phyloP scores from a whole-genome alignment of 2,888 invertebrate species.

The Drosophila nigricruria region DNA sequence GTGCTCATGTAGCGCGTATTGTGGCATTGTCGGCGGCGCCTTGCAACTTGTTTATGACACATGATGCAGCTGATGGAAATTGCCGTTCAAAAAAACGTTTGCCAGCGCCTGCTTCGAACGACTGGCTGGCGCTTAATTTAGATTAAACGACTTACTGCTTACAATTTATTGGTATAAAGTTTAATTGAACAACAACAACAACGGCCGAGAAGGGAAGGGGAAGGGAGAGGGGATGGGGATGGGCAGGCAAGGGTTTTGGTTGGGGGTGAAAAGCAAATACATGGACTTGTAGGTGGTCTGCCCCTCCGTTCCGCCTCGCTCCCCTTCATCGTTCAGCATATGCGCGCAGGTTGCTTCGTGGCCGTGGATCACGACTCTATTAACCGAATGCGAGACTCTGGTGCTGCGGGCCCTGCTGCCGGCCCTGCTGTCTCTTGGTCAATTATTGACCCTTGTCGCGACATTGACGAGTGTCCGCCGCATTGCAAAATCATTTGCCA shows the following conservation, averaged over 20 bases:
- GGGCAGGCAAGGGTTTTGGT: not conserved
- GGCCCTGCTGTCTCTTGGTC: constrained; percentile 33
- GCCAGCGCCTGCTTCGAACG: constrained; percentile 20
- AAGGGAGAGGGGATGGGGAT: not conserved
- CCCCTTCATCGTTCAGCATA: constrained; percentile 14
- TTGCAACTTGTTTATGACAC: constrained; percentile 84
- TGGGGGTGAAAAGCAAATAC: constrained; percentile 50
- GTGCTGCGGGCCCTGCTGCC: constrained; percentile 6
- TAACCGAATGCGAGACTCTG: constrained; percentile 46
- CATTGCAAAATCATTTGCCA: constrained; percentile 51
- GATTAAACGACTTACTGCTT: constrained; percentile 82
- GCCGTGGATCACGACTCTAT: constrained; percentile 82
- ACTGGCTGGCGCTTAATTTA: constrained; percentile 74
- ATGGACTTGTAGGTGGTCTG: constrained; percentile 56
- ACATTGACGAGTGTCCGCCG: constrained; percentile 70
- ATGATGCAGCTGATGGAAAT: constrained; percentile 82
- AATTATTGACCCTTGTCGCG: constrained; percentile 60
- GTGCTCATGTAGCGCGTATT: constrained; percentile 43
- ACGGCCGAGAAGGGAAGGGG: not conserved
- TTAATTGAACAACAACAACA: constrained; percentile 76
- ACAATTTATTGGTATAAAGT: constrained; percentile 82
- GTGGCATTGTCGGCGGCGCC: constrained; percentile 81
- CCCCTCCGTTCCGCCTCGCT: not conserved
- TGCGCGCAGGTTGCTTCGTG: constrained; percentile 65
- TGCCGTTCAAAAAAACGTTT: constrained; percentile 64